Conservation (phyloP, 2,888 invertebrate species). For the Tachina grossa region DNA sequence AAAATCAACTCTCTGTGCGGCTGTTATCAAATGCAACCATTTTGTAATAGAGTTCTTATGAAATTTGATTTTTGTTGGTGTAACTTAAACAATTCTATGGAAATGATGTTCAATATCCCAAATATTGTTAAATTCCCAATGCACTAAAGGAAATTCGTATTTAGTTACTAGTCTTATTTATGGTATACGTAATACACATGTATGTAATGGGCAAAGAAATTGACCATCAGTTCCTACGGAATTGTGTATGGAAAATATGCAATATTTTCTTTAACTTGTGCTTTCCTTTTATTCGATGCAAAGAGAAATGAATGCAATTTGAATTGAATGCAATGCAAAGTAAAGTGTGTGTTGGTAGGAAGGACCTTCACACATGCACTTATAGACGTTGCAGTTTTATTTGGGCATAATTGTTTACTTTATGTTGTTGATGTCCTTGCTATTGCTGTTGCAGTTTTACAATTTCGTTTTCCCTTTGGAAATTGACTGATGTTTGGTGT, state of each 20-base stretch:
- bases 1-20: constrained; percentile 38
- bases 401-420: constrained; percentile 43
- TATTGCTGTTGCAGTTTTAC: constrained; percentile 29
- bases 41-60: constrained; percentile 43
- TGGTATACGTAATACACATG: constrained; percentile 5
- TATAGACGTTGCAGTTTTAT: not conserved
- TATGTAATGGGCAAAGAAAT: not conserved
- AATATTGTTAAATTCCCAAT: constrained; percentile 44
- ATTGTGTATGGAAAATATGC: not conserved
- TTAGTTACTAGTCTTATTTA: constrained; percentile 46
- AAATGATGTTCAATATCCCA: constrained; percentile 10
- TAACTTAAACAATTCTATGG: constrained; percentile 3
- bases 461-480: constrained; percentile 53
- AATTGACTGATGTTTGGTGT: constrained; percentile 64
- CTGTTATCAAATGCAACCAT: constrained; percentile 34
- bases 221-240: constrained; percentile 50
- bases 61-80: constrained; percentile 43
- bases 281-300: not conserved
- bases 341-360: constrained; percentile 6
- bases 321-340: constrained; percentile 45
- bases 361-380: constrained; percentile 6
- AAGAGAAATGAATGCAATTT: constrained; percentile 1
- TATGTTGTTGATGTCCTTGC: constrained; percentile 45
- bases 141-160: constrained; percentile 35
- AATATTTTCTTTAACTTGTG: not conserved